Conservation (phyloP, 2,888 invertebrate species). For the Druceiella hillmani region DNA sequence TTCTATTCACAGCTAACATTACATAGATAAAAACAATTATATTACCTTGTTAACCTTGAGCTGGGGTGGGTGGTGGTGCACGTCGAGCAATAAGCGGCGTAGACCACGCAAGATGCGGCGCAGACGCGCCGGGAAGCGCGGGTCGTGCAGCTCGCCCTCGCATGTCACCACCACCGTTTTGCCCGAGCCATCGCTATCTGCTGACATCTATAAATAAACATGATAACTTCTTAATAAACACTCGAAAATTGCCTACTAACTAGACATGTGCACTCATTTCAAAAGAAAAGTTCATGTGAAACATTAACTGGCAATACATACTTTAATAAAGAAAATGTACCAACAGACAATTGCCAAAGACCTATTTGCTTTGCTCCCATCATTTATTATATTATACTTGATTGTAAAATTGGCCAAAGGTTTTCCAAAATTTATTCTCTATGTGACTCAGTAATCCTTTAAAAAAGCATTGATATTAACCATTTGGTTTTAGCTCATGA, state of each 20-base stretch:
- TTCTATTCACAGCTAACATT: conserved; percentile 4
- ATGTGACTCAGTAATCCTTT: too few species aligned
- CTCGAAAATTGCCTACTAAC: not conserved
- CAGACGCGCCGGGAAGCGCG: conserved; percentile 77
- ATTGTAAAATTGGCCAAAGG: too few species aligned
- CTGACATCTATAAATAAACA: conserved; percentile 61
- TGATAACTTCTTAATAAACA: conserved; percentile 11
- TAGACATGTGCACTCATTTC: too few species aligned
- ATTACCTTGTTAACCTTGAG: conserved; percentile 61
- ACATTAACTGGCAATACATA: too few species aligned
- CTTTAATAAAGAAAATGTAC: too few species aligned
- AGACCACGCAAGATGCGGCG: conserved; percentile 72
- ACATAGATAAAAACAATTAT: conserved; percentile 1
- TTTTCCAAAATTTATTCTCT: too few species aligned
- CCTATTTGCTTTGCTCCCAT: too few species aligned
- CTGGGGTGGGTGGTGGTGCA: conserved; percentile 54
- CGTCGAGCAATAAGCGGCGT: conserved; percentile 66
- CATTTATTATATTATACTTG: too few species aligned
- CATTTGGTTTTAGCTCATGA: too few species aligned
- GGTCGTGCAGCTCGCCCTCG: conserved; percentile 86
- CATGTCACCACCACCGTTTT: conserved; percentile 86
- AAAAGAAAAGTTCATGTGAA: too few species aligned
- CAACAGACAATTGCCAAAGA: too few species aligned
- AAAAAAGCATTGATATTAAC: too few species aligned
- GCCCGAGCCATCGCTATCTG: conserved; percentile 74